phyloP scores from a whole-genome alignment of 2,113 vertebrate genomes.

The Cyanistes caeruleus region DNA sequence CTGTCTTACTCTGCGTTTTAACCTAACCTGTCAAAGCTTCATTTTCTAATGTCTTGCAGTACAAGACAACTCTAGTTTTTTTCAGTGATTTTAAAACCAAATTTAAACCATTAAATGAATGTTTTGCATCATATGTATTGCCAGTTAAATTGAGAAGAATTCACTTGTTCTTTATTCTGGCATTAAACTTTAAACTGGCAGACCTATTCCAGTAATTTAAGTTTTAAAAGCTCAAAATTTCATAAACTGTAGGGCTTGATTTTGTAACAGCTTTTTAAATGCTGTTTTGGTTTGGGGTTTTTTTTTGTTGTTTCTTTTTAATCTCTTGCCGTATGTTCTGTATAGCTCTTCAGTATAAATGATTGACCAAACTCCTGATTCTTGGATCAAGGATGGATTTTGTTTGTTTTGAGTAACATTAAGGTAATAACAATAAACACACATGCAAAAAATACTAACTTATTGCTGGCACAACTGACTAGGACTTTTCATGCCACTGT shows the following conservation, averaged over 20 bases:
- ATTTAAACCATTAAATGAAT: not conserved
- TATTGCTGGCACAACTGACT: not conserved
- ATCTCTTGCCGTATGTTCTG: not conserved
- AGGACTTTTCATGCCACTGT: not conserved
- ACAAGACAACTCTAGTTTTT: not conserved
- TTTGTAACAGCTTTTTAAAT: not conserved
- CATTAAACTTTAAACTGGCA: not conserved
- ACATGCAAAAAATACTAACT: not conserved
- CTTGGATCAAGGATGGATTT: not conserved
- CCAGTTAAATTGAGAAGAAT: not conserved
- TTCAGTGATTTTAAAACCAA: not conserved
- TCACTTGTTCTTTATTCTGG: not conserved
- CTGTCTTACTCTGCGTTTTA: not conserved
- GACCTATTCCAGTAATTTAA: not conserved
- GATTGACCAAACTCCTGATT: not conserved
- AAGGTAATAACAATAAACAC: not conserved
- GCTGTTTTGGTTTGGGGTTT: not conserved
- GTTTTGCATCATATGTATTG: not conserved
- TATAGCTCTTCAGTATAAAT: not conserved
- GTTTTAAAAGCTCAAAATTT: not conserved
- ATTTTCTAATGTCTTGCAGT: not conserved
- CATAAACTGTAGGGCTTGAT: not conserved
- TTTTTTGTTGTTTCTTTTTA: not conserved
- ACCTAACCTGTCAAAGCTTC: not conserved
- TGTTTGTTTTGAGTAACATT: not conserved